Percentiles rank a stretch among this genome's conserved stretches.
Evolutionary conservation across 1,140 invertebrate genomes (phyloP).

Genomic region (Aphelenchoides avenae): DNA sequence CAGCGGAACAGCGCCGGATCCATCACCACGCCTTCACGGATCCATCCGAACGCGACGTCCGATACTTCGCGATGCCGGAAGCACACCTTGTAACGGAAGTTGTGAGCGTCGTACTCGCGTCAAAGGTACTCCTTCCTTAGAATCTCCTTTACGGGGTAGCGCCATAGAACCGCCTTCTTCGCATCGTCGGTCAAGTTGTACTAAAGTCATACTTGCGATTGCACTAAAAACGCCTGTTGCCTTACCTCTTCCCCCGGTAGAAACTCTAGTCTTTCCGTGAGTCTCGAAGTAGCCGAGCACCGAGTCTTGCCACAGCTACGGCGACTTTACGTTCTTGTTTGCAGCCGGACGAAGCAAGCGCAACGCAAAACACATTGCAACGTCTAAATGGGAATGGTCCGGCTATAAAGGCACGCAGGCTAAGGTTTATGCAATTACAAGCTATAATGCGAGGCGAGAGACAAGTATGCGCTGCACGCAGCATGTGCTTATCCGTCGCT

Average conservation of each 20-base stretch:
- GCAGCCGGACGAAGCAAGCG: conserved; percentile 53
- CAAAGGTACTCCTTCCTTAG: conserved; percentile 58
- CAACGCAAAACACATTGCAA: conserved; percentile 53
- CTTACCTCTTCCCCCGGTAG: conserved; percentile 51
- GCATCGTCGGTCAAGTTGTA: conserved; percentile 58
- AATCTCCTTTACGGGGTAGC: conserved; percentile 59
- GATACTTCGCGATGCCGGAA: too few relatives aligned
- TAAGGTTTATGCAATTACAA: too few relatives aligned
- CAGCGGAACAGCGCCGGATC: conserved; percentile 59
- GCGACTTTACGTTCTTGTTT: conserved; percentile 54
- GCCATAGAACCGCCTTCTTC: conserved; percentile 58
- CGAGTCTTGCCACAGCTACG: conserved; percentile 57
- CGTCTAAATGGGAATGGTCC: background rate
- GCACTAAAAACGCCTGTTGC: too few relatives aligned
- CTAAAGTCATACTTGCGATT: too few relatives aligned
- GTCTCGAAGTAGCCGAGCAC: conserved; percentile 57
- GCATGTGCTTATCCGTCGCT: too few relatives aligned
- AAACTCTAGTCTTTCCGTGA: conserved; percentile 58
- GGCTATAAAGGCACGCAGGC: too few relatives aligned
- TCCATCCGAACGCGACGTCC: background rate
- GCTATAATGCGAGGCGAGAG: too few relatives aligned
- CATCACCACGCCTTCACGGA: conserved; percentile 54
- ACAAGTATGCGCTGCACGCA: too few relatives aligned
- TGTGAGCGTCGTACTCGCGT: conserved; percentile 55
- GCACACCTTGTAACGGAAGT: conserved; percentile 56